Conservation (phyloP, 2,797 vertebrate species). For the Gymnothorax reevesii region DNA sequence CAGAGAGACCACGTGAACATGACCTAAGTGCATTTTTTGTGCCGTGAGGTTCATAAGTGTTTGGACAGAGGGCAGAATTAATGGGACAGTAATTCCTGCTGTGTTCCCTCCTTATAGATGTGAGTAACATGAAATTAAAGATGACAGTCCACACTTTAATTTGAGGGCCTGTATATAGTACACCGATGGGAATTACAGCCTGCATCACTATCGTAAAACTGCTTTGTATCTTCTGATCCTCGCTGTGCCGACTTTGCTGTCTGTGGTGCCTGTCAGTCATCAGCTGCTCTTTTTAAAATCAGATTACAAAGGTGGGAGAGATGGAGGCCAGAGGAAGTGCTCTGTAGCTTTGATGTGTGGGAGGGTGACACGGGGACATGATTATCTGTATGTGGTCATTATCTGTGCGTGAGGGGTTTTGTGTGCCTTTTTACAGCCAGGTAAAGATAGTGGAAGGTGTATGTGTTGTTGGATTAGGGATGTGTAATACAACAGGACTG, state of each 20-base stretch:
- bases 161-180: too few species aligned
- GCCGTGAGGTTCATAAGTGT: too few species aligned
- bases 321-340: not conserved
- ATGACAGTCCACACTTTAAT: too few species aligned
- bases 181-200: too few species aligned
- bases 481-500: not conserved
- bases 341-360: not conserved
- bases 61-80: too few species aligned
- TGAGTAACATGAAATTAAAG: too few species aligned
- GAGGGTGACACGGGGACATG: not conserved
- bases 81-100: too few species aligned
- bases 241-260: not conserved
- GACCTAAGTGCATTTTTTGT: not conserved
- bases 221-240: not conserved
- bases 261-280: not conserved
- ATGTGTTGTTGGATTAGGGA: not conserved
- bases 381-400: slow-evolving; percentile 1
- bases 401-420: not conserved
- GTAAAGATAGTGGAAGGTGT: not conserved
- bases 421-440: not conserved
- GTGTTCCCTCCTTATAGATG: too few species aligned
- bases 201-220: too few species aligned
- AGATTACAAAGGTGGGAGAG: not conserved
- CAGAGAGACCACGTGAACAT: not conserved
- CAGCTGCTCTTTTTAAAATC: not conserved